Evolutionary conservation across 2,797 vertebrate species (phyloP).

Genomic region (Acanthis flammea): DNA sequence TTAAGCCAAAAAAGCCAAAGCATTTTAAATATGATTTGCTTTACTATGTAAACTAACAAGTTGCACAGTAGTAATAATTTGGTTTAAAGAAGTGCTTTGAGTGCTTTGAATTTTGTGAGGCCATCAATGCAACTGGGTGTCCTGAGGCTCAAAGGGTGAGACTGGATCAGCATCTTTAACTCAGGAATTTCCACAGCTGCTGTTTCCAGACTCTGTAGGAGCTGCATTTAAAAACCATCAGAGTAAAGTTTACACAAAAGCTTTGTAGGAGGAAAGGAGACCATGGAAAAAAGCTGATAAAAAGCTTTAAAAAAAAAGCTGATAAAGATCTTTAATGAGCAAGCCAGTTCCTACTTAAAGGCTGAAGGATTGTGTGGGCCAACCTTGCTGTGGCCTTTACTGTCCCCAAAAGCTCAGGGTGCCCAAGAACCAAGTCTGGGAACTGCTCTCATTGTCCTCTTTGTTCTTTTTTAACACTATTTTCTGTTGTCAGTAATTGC

Average conservation of each 20-base stretch:
- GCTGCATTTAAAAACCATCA: not conserved
- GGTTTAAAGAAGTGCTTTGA: not conserved
- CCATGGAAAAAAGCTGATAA: not conserved
- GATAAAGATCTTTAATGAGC: not conserved
- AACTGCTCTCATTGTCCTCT: not conserved
- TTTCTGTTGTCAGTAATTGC: not conserved
- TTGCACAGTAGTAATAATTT: not conserved
- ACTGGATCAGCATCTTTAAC: not conserved
- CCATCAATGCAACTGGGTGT: not conserved
- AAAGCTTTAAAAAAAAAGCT: not conserved
- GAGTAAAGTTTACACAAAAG: not conserved
- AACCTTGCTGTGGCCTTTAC: not conserved
- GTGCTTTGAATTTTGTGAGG: not conserved
- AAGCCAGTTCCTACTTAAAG: not conserved
- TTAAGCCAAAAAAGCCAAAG: not conserved
- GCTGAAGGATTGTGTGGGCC: not conserved
- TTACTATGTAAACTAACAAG: not conserved
- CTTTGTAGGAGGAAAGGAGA: not conserved
- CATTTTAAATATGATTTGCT: not conserved
- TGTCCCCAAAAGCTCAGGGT: not conserved
- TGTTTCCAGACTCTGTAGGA: not conserved
- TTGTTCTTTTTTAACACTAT: not conserved
- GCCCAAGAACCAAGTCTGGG: not conserved
- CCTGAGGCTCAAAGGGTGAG: not conserved
- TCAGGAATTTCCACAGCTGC: not conserved